Conservation (phyloP, 2,797 vertebrate species). For the Onychomys arenicola region DNA sequence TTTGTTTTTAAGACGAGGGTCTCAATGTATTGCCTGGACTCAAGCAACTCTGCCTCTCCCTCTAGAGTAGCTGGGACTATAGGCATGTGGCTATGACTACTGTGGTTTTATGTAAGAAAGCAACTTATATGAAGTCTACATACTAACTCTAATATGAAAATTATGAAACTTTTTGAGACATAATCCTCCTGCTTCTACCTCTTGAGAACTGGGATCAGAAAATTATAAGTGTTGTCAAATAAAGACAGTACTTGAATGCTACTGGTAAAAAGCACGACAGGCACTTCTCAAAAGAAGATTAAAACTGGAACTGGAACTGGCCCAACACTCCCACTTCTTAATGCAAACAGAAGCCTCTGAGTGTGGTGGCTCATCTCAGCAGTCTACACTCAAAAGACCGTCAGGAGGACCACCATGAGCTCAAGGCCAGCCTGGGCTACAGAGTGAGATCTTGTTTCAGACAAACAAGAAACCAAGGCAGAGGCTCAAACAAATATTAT, state of each 20-base stretch:
- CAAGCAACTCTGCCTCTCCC: background rate
- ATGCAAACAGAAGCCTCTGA: background rate
- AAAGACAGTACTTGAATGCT: background rate
- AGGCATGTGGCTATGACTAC: background rate
- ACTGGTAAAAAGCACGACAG: background rate
- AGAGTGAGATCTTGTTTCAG: background rate
- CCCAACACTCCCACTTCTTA: background rate
- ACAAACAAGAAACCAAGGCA: background rate
- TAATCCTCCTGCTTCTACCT: background rate
- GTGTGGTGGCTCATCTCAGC: too few relatives aligned
- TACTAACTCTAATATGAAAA: constrained; percentile 38
- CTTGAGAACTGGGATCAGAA: background rate
- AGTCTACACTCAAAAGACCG: background rate
- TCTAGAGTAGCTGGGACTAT: background rate
- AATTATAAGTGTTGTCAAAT: background rate
- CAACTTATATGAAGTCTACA: constrained; percentile 1
- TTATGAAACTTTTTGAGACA: background rate
- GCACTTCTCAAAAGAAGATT: background rate
- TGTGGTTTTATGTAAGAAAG: constrained; percentile 49
- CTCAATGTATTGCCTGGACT: background rate
- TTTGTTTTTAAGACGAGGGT: background rate
- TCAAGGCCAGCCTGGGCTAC: background rate
- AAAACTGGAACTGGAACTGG: background rate
- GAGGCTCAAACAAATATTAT: background rate
- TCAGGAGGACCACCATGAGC: background rate